A percentile compares a stretch with the other conserved stretches of the same genome.
Evolutionary conservation across 2,888 invertebrate species (phyloP).

Genomic region (Ptychoptera contaminata): DNA sequence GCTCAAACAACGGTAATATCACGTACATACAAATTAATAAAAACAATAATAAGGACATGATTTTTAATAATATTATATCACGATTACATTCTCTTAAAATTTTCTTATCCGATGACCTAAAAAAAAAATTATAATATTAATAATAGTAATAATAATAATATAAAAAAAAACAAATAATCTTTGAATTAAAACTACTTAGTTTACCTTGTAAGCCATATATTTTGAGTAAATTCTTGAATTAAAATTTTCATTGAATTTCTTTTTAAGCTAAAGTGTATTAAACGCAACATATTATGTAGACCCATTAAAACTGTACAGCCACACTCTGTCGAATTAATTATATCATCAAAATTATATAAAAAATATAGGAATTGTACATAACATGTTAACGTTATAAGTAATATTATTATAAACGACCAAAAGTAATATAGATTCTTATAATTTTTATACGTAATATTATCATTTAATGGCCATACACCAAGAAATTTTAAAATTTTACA

Average conservation of each 20-base stretch:
- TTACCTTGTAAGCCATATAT: constrained; percentile 27
- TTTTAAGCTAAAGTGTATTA: constrained; percentile 24
- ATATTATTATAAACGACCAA: constrained; percentile 26
- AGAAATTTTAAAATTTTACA: constrained; percentile 26
- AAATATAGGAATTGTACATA: constrained; percentile 23
- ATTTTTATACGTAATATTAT: neutral
- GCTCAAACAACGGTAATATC: constrained; percentile 21
- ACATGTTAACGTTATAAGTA: constrained; percentile 23
- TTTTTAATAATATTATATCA: constrained; percentile 21
- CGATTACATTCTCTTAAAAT: constrained; percentile 19
- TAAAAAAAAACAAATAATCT: neutral
- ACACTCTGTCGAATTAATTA: constrained; percentile 26
- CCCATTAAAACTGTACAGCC: constrained; percentile 31
- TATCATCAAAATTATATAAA: constrained; percentile 21
- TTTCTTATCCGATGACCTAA: constrained; percentile 14
- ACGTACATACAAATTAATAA: constrained; percentile 27
- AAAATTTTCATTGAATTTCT: constrained; percentile 19
- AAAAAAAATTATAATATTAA: neutral
- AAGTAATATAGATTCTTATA: constrained; percentile 14
- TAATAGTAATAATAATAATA: neutral
- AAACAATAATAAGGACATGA: constrained; percentile 22
- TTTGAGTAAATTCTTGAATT: constrained; percentile 19
- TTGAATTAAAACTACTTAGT: constrained; percentile 2
- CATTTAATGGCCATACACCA: constrained; percentile 24
- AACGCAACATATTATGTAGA: constrained; percentile 22